Conservation (phyloP, 2,113 vertebrate species). For the Cyprinus carpio region DNA sequence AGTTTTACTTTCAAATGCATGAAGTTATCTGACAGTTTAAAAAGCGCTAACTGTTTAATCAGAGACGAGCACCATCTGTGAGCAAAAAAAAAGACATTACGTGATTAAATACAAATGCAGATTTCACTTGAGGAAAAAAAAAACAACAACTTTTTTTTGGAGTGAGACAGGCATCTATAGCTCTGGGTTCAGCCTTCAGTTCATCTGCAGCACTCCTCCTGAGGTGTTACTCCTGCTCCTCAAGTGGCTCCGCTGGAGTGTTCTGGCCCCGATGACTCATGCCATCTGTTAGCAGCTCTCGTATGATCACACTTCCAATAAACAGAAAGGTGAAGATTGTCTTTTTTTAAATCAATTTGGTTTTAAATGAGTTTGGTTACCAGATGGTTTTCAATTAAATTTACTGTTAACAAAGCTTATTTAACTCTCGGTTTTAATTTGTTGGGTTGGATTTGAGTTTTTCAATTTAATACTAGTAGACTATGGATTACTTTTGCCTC, state of each 20-base stretch:
- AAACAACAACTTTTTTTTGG: neutral
- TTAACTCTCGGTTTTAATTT: neutral
- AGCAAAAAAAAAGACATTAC: conserved; percentile 60
- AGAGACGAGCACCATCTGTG: conserved; percentile 63
- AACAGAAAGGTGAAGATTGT: conserved; percentile 5
- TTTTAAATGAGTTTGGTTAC: neutral
- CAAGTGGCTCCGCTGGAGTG: neutral
- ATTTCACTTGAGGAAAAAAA: neutral
- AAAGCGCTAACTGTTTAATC: neutral
- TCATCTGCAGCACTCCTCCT: neutral
- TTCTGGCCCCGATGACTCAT: conserved; percentile 40
- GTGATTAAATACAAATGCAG: conserved; percentile 49
- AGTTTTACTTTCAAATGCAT: neutral
- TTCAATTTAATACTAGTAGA: neutral
- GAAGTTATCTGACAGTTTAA: conserved; percentile 44
- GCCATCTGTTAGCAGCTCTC: conserved; percentile 44
- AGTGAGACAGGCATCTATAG: neutral
- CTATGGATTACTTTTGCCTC: neutral
- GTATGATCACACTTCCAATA: neutral
- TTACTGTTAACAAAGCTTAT: neutral
- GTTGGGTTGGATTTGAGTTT: neutral
- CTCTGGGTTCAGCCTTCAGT: neutral
- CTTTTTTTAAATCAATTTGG: neutral
- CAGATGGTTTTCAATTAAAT: neutral
- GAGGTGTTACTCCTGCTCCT: conserved; percentile 27